Base-by-base conservation (phyloP, 2,113 vertebrate genomes). In the Neodon shergylaensis region DNA sequence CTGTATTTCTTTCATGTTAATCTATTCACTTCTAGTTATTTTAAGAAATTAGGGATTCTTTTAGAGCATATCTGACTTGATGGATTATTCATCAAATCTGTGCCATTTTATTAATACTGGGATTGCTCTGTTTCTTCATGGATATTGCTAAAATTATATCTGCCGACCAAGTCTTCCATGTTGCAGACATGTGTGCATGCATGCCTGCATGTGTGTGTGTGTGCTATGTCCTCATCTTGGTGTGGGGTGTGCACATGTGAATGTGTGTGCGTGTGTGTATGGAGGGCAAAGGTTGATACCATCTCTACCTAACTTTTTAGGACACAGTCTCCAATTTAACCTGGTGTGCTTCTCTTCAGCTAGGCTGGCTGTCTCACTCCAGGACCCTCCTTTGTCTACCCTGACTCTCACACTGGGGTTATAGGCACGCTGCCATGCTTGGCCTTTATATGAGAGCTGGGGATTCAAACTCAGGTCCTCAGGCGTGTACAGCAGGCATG, bases 21-120 rank as follows among this genome's bases (percentile, higher is more conserved):
- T 83, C 68, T 49, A 33, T 39, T 89, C 7, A 39, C 68, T 94
- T 96, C 65, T 95, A 82, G 44, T 91, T 88, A 72, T 93, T 92
- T 89, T 68, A 76, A 89, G 95, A 91, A 83, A 83, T 28, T 61
- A 68, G 92, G 82, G 86, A 90, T 61, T 24, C 68, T 93, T 4
- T 65, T 36, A 73, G 52, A 73, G 11, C 36, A 52, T 26, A 90
- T 47, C 14, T 73, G 90, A 89, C 33, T 39, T 74, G 49, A 36
- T 76, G 68, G 86, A 70, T 58, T 77, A 49, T 54, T 87, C 36
- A 92, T 42, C 24, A 39, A 88, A 58, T 17, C 5, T 54, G 39
- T 6, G 17, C 58, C 33, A 81, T 76, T 82, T 66, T 82, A 58
- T 82, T n/a, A 66, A 73, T 44, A 44, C 33, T n/a, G 14, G 8